These are phyloP conservation scores for Mesembrinibis cayennensis DNA, from an alignment of 2,113 vertebrate genomes.

Conservation along the genomic window DNA sequence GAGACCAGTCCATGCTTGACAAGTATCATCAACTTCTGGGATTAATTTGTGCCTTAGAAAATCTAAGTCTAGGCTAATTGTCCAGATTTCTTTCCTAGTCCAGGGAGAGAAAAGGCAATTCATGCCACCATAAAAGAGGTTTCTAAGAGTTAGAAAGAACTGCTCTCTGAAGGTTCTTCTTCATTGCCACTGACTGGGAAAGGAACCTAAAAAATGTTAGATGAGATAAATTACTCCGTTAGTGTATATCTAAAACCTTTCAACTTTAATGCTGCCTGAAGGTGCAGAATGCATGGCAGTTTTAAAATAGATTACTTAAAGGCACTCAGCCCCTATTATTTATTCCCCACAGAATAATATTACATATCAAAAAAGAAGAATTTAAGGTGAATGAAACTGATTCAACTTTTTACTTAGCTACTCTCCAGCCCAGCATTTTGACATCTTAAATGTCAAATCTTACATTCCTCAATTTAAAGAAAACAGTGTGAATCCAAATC, in stretches of 20 bases:
- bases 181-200: background rate
- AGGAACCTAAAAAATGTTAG: background rate
- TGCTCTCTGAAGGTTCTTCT: background rate
- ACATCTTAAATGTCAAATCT: background rate
- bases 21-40: background rate
- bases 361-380: background rate
- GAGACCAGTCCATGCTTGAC: background rate
- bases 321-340: slow-evolving; percentile 1
- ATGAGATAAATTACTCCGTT: slow-evolving; percentile 20
- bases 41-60: background rate
- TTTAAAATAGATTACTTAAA: slow-evolving; percentile 28
- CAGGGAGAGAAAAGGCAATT: background rate
- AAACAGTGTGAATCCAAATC: background rate
- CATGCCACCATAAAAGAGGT: background rate
- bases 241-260: background rate
- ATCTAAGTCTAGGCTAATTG: background rate
- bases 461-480: background rate
- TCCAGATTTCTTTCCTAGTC: background rate
- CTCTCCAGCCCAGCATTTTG: background rate
- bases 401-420: background rate
- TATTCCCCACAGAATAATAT: background rate
- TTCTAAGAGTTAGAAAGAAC: background rate
- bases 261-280: background rate
- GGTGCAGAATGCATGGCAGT: background rate
- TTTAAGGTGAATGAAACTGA: background rate